Evolutionary conservation across 1,140 invertebrate species (phyloP).

Genomic region (Leptinotarsa texana): DNA sequence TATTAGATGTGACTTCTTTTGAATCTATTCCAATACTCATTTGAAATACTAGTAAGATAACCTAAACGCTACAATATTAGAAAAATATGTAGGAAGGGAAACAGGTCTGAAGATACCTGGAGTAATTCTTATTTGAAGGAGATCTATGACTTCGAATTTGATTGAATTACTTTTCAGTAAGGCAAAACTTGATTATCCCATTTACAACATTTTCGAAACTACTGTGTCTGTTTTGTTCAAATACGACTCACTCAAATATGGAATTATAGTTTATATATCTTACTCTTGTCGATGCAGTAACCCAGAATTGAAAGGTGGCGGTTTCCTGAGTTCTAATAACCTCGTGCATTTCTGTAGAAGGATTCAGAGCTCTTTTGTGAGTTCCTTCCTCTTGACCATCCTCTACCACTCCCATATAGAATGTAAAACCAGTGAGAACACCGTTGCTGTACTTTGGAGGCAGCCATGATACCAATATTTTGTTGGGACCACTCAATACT

Average conservation of each 20-base stretch:
- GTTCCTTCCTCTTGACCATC: constrained; percentile 73
- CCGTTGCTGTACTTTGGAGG: constrained; percentile 77
- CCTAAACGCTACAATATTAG: too few species aligned
- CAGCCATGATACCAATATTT: constrained; percentile 87
- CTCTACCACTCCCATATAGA: constrained; percentile 79
- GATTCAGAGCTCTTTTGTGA: constrained; percentile 69
- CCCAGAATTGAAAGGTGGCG: constrained; percentile 79
- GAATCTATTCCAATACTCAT: too few species aligned
- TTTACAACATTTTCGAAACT: too few species aligned
- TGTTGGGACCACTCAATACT: constrained; percentile 77
- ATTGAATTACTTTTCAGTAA: too few species aligned
- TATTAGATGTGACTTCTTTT: too few species aligned
- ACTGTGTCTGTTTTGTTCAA: too few species aligned
- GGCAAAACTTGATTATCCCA: too few species aligned
- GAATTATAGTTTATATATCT: constrained; percentile 19
- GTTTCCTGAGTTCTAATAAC: constrained; percentile 72
- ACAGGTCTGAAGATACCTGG: too few species aligned
- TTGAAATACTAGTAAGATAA: too few species aligned
- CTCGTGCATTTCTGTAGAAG: constrained; percentile 70
- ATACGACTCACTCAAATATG: neutral
- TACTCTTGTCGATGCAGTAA: constrained; percentile 73
- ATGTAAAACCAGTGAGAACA: constrained; percentile 75
- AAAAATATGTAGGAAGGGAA: too few species aligned
- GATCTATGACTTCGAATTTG: too few species aligned
- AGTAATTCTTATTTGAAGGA: too few species aligned